Evolutionary conservation across 2,888 invertebrate genomes (phyloP), one percentile per base, ranked within the genome.

Genomic region (Leptogaster cylindrica): DNA sequence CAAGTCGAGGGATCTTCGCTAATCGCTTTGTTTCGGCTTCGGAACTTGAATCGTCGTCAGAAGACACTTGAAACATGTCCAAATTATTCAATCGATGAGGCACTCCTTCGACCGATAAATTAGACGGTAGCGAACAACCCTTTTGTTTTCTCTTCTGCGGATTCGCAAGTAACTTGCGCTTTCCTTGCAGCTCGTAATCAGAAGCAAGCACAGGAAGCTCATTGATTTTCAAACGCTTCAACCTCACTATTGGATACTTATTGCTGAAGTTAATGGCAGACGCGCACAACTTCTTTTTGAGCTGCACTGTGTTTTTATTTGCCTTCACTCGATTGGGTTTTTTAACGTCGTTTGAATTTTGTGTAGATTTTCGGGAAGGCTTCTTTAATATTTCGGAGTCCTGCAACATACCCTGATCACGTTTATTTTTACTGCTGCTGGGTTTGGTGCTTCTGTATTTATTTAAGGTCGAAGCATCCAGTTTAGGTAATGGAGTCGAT

Each of bases 11-110:
- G 1, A 64, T 64, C 20, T 48, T 64, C 3, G 31, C 3, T 14
- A 36, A 31, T 12, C 31, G 46, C 7, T 48, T 23, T 31, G 27
- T 20, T 6, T 44, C 44, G 5, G 20, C 2, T 18, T 48, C 64
- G 2, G 33, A 20, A 2, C 27, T 4, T n/a, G 46, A 33, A 14
- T 64, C 64, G 12, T 64, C 64, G 12, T 64, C 64, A 2, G 64
- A 64, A 1, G 64, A 64, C 0, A 64, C 64, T 6, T 64, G 64
- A 33, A 64, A 64, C 48, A 48, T 64, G 8, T 64, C 64, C 1
- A 64, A 27, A 48, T 64, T 64, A 12, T 61, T 61, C 61, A 41
- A 61, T 14, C 36, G 18, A 5, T 55, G 7, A n/a, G 61, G 61
- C 4, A 61, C 5, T 3, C 12, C 61, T 3, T 44, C 27, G 16